Evolutionary conservation across 2,113 vertebrate genomes (phyloP).

Genomic region (Percina caprodes): DNA sequence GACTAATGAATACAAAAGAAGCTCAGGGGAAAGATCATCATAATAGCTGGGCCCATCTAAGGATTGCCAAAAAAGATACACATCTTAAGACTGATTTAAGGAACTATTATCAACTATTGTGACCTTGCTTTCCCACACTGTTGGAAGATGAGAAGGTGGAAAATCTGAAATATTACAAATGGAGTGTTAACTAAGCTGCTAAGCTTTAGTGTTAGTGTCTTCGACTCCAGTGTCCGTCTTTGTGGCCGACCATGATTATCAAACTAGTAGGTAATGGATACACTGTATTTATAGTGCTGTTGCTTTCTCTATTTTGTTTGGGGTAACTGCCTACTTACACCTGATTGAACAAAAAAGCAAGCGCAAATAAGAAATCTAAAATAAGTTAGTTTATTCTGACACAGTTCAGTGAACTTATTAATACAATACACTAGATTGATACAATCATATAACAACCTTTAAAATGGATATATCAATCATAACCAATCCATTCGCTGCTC

Average conservation of each 20-base stretch:
- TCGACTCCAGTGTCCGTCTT: background rate
- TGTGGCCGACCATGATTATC: background rate
- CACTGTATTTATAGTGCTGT: background rate
- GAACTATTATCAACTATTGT: conserved; percentile 49
- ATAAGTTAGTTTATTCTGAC: background rate
- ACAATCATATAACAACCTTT: conserved; percentile 13
- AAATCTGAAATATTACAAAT: background rate
- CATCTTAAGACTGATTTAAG: conserved; percentile 60
- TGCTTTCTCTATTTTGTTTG: background rate
- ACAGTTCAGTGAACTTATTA: conserved; percentile 4
- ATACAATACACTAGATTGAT: conserved; percentile 7
- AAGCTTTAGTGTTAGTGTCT: background rate
- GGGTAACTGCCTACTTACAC: background rate
- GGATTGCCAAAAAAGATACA: conserved; percentile 65
- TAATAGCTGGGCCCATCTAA: conserved; percentile 59
- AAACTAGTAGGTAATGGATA: background rate
- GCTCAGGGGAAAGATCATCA: conserved; percentile 70
- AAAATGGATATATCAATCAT: conserved; percentile 26
- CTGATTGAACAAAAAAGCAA: background rate
- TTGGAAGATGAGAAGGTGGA: conserved; percentile 24
- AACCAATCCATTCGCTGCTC: background rate
- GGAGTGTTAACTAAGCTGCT: conserved; percentile 1
- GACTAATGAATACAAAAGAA: conserved; percentile 77
- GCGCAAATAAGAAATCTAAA: background rate
- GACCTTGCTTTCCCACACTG: conserved; percentile 69